Conservation (phyloP, 2,888 invertebrate species). For the Ochropleura leucogaster region DNA sequence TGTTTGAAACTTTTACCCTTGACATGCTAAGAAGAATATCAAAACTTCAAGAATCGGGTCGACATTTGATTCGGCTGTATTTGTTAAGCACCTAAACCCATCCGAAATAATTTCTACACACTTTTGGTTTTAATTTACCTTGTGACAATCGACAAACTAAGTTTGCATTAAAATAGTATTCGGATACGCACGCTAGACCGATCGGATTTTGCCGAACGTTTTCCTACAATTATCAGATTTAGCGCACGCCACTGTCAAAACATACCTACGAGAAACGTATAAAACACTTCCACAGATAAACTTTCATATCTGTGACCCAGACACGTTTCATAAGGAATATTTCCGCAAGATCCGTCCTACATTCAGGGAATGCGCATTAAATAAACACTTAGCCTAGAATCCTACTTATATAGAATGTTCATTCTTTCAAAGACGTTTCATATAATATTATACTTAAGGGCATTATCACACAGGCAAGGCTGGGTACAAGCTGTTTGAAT, state of each 20-base stretch:
- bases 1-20: too few relatives aligned
- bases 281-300: background rate
- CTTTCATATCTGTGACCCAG: background rate
- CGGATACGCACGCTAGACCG: background rate
- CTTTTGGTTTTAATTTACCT: background rate
- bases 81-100: background rate
- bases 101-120: background rate
- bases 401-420: background rate
- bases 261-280: background rate
- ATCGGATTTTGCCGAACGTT: background rate
- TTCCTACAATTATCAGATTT: background rate
- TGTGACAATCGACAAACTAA: too few relatives aligned
- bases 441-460: background rate
- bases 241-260: background rate
- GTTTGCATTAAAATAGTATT: too few relatives aligned
- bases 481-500: too few relatives aligned
- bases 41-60: too few relatives aligned
- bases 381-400: constrained; percentile 30
- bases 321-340: background rate
- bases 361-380: constrained; percentile 14
- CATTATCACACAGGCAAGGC: background rate
- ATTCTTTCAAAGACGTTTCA: background rate
- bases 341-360: background rate
- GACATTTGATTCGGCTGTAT: background rate
- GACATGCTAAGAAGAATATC: too few relatives aligned